Base-by-base conservation (phyloP, 2,797 vertebrate genomes). In the Xerus rutilus region DNA sequence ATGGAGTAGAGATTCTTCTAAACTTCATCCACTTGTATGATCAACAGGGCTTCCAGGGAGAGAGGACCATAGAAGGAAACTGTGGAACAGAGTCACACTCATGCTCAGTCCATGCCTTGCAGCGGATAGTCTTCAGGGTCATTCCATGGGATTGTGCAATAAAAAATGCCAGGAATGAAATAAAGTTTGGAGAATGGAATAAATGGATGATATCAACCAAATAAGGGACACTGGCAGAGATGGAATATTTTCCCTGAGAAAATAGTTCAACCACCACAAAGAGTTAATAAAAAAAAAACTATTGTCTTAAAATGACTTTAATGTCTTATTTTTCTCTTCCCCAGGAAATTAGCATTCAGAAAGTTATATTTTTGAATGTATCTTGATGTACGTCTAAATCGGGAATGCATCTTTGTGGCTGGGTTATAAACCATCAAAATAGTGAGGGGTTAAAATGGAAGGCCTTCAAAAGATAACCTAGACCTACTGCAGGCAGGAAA, bases 401-500 rank as follows among this genome's bases (percentile, higher is more conserved):
- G 84, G 76, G 94, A 97, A 78, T 94, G 90, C 97, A 97, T 97
- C 72, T 98, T 97, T 96, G 96, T 93, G 95, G 59, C 69, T 97
- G 23, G 96, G 96, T 96, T 97, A 96, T 93, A 97, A 98, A 81
- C 67, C 73, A 54, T 79, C 89, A 89, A 81, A 92, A 98, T 97
- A 69, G 52, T 72, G 57, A 94, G 90, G 86, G 96, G 79, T 92
- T 89, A 70, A 96, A 96, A 96, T 94, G 90, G 85, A 98, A 95
- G 17, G 11, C 94, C 97, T 98, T 93, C 96, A 79, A 89, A 52
- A 18, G 95, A 95, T 96, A 85, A 91, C 96, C 94, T 97, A 92
- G 96, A 97, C 89, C 96, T 96, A 84, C 95, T 95, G 54, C 89
- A 96, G 82, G 74, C 96, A 98, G 97, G 90, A 97, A 97, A 96